Evolutionary conservation across 2,797 vertebrate genomes (phyloP).

Genomic region (Scarus forsteni): DNA sequence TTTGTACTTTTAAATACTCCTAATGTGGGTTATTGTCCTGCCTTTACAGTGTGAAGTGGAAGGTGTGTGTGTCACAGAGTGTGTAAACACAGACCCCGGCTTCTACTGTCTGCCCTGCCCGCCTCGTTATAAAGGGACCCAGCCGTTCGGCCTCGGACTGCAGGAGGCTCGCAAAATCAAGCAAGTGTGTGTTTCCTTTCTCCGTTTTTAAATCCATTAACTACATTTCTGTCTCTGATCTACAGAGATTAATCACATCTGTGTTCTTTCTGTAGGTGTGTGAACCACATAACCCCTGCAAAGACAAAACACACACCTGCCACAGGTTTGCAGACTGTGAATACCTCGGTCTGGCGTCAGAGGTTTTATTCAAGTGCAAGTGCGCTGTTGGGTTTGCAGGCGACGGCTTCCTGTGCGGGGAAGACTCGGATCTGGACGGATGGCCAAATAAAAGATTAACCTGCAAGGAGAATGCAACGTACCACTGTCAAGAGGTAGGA

Average conservation of each 20-base stretch:
- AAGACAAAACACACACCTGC: conserved; percentile 93
- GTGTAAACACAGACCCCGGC: conserved; percentile 95
- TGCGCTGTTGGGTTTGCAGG: conserved; percentile 94
- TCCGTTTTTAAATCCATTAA: neutral
- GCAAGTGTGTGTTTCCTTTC: conserved; percentile 83
- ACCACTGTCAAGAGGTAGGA: conserved; percentile 92
- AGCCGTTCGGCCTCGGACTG: conserved; percentile 92
- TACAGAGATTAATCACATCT: neutral
- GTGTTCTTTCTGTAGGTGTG: conserved; percentile 85
- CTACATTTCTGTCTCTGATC: neutral
- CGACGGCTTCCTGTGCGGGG: conserved; percentile 92
- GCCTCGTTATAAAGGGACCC: conserved; percentile 91
- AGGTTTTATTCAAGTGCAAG: conserved; percentile 93
- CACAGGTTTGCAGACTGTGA: conserved; percentile 90
- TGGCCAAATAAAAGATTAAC: conserved; percentile 93
- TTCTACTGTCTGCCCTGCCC: conserved; percentile 96
- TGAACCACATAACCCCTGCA: conserved; percentile 95
- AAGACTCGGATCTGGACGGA: conserved; percentile 96
- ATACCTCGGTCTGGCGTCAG: conserved; percentile 92
- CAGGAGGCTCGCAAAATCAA: conserved; percentile 87
- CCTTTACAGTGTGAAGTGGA: conserved; percentile 90
- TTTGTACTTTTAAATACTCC: conserved; percentile 9
- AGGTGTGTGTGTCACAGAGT: conserved; percentile 89
- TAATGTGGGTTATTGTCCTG: conserved; percentile 4
- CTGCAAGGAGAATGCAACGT: conserved; percentile 93